phyloP scores from a whole-genome alignment of 2,797 vertebrate genomes.

The Acanthornis magna region DNA sequence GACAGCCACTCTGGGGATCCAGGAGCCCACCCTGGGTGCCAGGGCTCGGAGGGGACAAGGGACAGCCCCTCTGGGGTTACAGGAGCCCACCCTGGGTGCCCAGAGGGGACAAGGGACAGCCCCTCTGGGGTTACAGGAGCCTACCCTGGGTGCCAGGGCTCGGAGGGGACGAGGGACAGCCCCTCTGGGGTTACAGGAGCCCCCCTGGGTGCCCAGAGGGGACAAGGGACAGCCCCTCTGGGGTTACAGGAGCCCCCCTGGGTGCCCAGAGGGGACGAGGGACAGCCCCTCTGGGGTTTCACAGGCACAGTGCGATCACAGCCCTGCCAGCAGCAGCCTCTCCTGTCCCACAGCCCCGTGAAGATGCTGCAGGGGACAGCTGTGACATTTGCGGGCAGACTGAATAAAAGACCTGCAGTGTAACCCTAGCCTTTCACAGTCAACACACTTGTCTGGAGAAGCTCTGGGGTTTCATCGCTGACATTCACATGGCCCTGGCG shows the following conservation, averaged over 20 bases:
- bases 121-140: background rate
- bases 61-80: no score
- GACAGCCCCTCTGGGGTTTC: rapidly evolving
- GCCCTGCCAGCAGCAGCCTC: background rate
- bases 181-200: background rate
- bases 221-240: no score
- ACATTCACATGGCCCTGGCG: background rate
- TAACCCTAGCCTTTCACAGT: background rate
- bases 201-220: rapidly evolving
- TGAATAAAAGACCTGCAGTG: background rate
- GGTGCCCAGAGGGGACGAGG: no score
- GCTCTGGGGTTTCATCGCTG: background rate
- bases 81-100: background rate
- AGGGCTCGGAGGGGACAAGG: no score
- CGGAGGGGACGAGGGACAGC: no score
- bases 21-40: background rate
- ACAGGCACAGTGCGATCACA: background rate
- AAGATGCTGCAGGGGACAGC: background rate
- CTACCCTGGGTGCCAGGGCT: rapidly evolving
- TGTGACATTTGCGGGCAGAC: background rate
- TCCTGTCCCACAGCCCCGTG: background rate
- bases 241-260: background rate
- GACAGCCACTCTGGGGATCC: no score
- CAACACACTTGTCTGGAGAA: background rate
- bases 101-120: no score